These are phyloP conservation scores for Epinephelus fuscoguttatus DNA, from an alignment of 2,113 vertebrate species.

Conservation along the genomic window DNA sequence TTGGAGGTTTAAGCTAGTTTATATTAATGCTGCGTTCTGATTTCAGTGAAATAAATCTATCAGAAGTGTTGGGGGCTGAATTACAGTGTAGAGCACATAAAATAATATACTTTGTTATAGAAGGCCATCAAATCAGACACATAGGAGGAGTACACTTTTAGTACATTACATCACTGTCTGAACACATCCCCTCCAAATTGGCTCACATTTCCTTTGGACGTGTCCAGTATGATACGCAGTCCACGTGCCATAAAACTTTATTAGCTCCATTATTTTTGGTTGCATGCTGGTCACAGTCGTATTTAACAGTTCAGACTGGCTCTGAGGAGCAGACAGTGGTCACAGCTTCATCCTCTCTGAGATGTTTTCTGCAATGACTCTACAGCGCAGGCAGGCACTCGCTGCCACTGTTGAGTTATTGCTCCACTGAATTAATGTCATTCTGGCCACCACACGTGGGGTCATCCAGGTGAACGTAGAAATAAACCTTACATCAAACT, in stretches of 20 bases:
- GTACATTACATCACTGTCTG: constrained; percentile 39
- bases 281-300: constrained; percentile 58
- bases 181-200: constrained; percentile 27
- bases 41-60: constrained; percentile 35
- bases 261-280: constrained; percentile 52
- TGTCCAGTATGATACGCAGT: constrained; percentile 41
- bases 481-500: constrained; percentile 42
- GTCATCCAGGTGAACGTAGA: constrained; percentile 30
- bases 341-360: constrained; percentile 19
- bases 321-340: constrained; percentile 45
- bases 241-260: constrained; percentile 36
- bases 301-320: constrained; percentile 49
- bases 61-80: constrained; percentile 25
- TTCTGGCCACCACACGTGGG: constrained; percentile 20
- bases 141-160: constrained; percentile 49
- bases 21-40: constrained; percentile 18
- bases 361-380: constrained; percentile 20
- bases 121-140: constrained; percentile 44
- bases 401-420: constrained; percentile 6
- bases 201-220: constrained; percentile 63
- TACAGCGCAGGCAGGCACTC: constrained; percentile 14
- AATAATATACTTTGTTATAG: constrained; percentile 46
- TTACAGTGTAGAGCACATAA: constrained; percentile 64
- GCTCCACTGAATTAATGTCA: constrained; percentile 32
- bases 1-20: not conserved